Evolutionary conservation across 1,140 invertebrate genomes (phyloP).

Genomic region (Pentalonia nigronervosa): DNA sequence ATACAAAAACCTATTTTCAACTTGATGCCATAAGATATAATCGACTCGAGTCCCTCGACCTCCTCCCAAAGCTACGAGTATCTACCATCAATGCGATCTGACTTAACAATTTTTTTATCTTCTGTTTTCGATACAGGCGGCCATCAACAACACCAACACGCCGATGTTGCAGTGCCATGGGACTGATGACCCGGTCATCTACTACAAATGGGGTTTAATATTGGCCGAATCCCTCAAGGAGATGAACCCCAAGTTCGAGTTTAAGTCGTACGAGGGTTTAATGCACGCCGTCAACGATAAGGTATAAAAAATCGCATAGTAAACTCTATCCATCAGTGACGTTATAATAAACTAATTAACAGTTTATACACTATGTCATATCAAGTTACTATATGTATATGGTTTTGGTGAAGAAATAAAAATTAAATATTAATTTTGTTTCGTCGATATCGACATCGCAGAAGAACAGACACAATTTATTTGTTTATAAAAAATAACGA

Average conservation of each 20-base stretch:
- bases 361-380: background rate
- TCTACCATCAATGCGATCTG: no score
- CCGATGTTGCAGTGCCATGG: slow-evolving; percentile 53
- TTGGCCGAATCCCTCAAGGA: background rate
- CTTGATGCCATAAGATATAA: background rate
- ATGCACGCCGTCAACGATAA: slow-evolving; percentile 33
- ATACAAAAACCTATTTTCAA: background rate
- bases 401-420: background rate
- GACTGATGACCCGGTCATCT: slow-evolving; percentile 31
- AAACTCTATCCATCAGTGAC: no score
- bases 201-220: background rate
- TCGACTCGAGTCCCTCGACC: background rate
- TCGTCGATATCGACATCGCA: background rate
- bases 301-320: background rate
- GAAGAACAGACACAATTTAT: no score
- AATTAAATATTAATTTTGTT: background rate
- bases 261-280: slow-evolving; percentile 30
- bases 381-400: background rate
- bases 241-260: slow-evolving; percentile 22
- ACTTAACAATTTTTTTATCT: background rate
- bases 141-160: slow-evolving; percentile 4
- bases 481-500: no score
- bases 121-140: background rate
- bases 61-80: background rate
- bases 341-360: no score